Base-by-base conservation (phyloP, 2,888 invertebrate genomes). In the Diplazon laetatorius region DNA sequence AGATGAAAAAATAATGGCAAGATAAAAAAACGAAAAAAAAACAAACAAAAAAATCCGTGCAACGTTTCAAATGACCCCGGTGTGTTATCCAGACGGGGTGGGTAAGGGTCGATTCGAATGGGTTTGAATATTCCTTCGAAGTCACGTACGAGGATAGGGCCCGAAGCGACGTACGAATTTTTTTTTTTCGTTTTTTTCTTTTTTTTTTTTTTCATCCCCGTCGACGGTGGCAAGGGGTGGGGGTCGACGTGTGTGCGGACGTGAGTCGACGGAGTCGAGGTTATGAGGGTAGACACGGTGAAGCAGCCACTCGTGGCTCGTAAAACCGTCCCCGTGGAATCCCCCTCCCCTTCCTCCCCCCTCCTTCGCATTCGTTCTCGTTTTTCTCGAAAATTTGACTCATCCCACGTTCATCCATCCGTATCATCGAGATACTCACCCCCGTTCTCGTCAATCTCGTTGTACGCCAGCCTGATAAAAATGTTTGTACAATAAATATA, bases 281-380 rank as follows among this genome's bases (percentile, higher is more conserved):
- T 48, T n/a, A 20, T 18, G 50, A 50, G 16, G 14, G 48, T n/a
- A n/a, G n/a, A n/a, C n/a, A n/a, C n/a, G 42, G 60, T 65, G 46
- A 50, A 46, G 60, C 70, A 75, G 70, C 66, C 74, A 75, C 78
- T 78, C 71, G 78, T 75, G 66, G 75, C 71, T 75, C 75, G 78
- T 75, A 75, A 78, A 78, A 78, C 74, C 68, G 66, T 68, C 71
- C 71, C 48, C 55, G 71, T 74, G 71, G 71, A n/a, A n/a, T n/a
- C n/a, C n/a, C n/a, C n/a, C n/a, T n/a, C n/a, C n/a, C n/a, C n/a
- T n/a, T n/a, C n/a, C n/a, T n/a, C n/a, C n/a, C n/a, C n/a, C n/a
- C n/a, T n/a, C 75, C 71, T 71, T 78, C 78, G 46, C 62, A 57
- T 75, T 62, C 71, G 62, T 59, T 65, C 69, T 66, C 70, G 44